A percentile compares a stretch with the other conserved stretches of the same genome.
phyloP scores from a whole-genome alignment of 2,888 invertebrate genomes.

The Eretmocerus hayati region DNA sequence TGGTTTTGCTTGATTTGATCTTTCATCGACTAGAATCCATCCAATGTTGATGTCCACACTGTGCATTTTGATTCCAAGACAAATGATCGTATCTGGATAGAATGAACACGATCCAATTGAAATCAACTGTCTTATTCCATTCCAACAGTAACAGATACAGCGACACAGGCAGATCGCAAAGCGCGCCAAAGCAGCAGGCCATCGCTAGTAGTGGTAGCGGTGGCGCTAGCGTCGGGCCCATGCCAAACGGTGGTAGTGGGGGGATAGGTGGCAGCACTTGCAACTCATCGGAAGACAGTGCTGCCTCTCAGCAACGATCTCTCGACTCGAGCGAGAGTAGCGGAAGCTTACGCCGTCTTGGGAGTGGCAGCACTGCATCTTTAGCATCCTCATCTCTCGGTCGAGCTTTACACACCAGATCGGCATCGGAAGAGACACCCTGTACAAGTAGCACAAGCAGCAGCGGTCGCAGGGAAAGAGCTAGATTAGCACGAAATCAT shows the following conservation, averaged over 20 bases:
- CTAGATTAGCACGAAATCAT: conserved; percentile 41
- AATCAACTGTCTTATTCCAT: too few species aligned
- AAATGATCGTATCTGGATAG: too few species aligned
- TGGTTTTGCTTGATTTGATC: too few species aligned
- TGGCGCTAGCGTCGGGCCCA: conserved; percentile 28
- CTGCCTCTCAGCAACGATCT: conserved; percentile 55
- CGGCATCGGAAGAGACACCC: conserved; percentile 54
- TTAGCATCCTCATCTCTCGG: conserved; percentile 37
- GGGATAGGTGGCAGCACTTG: conserved; percentile 1
- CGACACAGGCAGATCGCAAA: conserved; percentile 4
- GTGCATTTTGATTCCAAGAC: too few species aligned
- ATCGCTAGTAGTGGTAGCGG: conserved; percentile 35
- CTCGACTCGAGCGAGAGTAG: conserved; percentile 64
- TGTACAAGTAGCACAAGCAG: too few species aligned
- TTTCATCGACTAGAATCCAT: too few species aligned
- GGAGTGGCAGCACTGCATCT: conserved; percentile 54
- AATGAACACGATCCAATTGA: too few species aligned
- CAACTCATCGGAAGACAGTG: too few species aligned
- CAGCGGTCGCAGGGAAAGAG: conserved; percentile 26
- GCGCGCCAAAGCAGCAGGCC: conserved; percentile 18
- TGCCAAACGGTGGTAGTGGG: too few species aligned
- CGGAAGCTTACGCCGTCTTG: conserved; percentile 49
- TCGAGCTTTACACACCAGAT: conserved; percentile 16
- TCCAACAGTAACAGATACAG: too few species aligned
- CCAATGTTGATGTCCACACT: too few species aligned